These are phyloP conservation scores for Holothuria scabra DNA, from an alignment of 53 echinoderm and acorn worm species.

Conservation along the genomic window DNA sequence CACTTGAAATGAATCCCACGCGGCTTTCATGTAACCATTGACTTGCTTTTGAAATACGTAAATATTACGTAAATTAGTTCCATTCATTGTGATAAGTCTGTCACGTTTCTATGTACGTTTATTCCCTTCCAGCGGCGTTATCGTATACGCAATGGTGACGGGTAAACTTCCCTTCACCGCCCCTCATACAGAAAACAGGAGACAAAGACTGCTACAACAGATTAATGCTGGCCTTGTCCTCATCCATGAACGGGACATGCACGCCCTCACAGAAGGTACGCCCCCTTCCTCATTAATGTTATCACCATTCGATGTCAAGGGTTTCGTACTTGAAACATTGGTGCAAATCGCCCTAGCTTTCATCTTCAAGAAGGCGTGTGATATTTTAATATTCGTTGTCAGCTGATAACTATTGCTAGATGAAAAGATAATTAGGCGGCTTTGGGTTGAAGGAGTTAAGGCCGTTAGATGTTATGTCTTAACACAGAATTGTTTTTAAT, in stretches of 20 bases:
- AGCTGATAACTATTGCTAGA: background rate
- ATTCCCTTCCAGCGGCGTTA: slow-evolving; percentile 71
- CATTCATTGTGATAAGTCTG: too few relatives aligned
- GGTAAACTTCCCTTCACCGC: slow-evolving; percentile 97
- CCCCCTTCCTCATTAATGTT: background rate
- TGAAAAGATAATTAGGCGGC: too few relatives aligned
- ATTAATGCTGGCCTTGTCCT: slow-evolving; percentile 84
- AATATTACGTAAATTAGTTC: too few relatives aligned
- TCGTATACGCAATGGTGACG: slow-evolving; percentile 95
- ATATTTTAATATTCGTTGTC: too few relatives aligned
- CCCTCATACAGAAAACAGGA: slow-evolving; percentile 82
- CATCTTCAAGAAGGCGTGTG: too few relatives aligned
- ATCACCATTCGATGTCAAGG: background rate
- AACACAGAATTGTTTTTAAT: background rate
- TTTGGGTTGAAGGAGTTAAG: background rate
- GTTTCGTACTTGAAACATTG: background rate
- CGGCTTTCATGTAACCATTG: too few relatives aligned
- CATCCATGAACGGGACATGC: slow-evolving; percentile 79
- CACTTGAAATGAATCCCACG: too few relatives aligned
- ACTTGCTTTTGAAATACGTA: too few relatives aligned
- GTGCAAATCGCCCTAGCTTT: background rate
- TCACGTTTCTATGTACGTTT: background rate
- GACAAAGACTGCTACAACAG: slow-evolving; percentile 82
- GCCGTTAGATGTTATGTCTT: background rate
- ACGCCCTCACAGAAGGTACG: slow-evolving; percentile 78